phyloP scores from a whole-genome alignment of 92 coral and sea anemone species.

The Anthopleura xanthogrammica region DNA sequence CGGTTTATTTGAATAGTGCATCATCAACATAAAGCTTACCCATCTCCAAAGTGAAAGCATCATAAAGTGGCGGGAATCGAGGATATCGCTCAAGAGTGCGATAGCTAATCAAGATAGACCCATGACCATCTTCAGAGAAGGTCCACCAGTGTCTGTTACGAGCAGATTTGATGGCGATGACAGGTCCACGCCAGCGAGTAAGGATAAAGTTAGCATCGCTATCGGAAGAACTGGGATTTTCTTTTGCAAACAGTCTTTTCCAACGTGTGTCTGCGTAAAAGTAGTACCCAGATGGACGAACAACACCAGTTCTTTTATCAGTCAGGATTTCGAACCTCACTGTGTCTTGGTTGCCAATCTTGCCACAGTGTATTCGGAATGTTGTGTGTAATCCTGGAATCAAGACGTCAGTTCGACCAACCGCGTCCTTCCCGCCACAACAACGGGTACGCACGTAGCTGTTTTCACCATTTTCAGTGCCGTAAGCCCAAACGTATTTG shows the following conservation, averaged over 20 bases:
- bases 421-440: slow-evolving; percentile 34
- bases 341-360: not conserved
- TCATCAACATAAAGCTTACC: not conserved
- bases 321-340: slow-evolving; percentile 47
- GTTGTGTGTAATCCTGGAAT: slow-evolving; percentile 44
- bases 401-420: slow-evolving; percentile 28
- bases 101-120: not conserved
- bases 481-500: slow-evolving; percentile 39
- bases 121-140: slow-evolving; percentile 24
- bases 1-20: too few relatives aligned
- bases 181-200: slow-evolving; percentile 50
- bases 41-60: slow-evolving; percentile 9
- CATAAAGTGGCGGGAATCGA: slow-evolving; percentile 5
- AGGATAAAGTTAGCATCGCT: slow-evolving; percentile 27
- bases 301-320: not conserved
- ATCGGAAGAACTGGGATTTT: slow-evolving; percentile 2
- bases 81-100: not conserved
- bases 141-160: slow-evolving; percentile 30
- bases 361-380: slow-evolving; percentile 43
- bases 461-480: slow-evolving; percentile 21
- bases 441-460: slow-evolving; percentile 47
- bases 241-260: not conserved
- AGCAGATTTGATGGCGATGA: slow-evolving; percentile 34
- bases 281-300: slow-evolving; percentile 37
- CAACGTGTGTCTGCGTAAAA: slow-evolving; percentile 24